Conservation (phyloP, 2,888 invertebrate genomes). For the Eudasyphora cyanicolor region DNA sequence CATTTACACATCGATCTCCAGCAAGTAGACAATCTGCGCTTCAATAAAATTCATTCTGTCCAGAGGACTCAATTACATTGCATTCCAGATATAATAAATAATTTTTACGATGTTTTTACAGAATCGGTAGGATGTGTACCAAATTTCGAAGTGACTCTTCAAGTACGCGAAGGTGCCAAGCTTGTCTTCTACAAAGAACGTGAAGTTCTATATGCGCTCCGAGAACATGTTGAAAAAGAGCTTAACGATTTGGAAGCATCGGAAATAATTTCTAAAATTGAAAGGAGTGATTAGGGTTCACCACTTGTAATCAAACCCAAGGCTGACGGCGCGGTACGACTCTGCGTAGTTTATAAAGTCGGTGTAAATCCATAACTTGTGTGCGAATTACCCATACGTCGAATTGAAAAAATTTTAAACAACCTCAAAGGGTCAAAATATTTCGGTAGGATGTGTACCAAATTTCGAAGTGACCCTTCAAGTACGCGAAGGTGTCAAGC, state of each 20-base stretch:
- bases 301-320: conserved; percentile 28
- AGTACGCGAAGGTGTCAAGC: conserved; percentile 23
- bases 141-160: conserved; percentile 40
- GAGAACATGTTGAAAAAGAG: too few relatives aligned
- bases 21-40: too few relatives aligned
- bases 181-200: conserved; percentile 43
- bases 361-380: conserved; percentile 43
- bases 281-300: conserved; percentile 26
- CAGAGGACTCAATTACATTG: too few relatives aligned
- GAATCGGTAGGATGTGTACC: conserved; percentile 37
- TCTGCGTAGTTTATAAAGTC: conserved; percentile 44
- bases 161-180: conserved; percentile 27
- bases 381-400: conserved; percentile 35
- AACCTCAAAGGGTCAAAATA: too few relatives aligned
- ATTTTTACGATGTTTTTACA: conserved; percentile 32
- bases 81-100: too few relatives aligned
- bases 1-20: too few relatives aligned
- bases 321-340: conserved; percentile 39
- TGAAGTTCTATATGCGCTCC: too few relatives aligned
- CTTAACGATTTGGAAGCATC: too few relatives aligned
- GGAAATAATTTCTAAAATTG: too few relatives aligned
- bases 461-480: conserved; percentile 42
- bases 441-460: conserved; percentile 37
- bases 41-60: not conserved
- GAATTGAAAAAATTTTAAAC: too few relatives aligned